phyloP scores from a whole-genome alignment of 2,797 vertebrate genomes.

The Orestias chungarensis region DNA sequence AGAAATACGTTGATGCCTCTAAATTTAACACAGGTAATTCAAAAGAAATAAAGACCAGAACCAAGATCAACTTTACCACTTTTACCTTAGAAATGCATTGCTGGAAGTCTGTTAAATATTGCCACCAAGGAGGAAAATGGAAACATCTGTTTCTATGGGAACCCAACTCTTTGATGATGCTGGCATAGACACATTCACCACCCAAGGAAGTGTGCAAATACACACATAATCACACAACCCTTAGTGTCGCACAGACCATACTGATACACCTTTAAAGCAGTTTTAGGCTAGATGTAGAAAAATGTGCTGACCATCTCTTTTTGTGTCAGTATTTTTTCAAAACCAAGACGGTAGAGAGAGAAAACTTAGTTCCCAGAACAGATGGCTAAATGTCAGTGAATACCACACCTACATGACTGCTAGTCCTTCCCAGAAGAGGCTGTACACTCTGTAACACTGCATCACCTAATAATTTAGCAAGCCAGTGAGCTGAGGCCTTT shows the following conservation, averaged over 20 bases:
- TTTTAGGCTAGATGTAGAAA: constrained; percentile 32
- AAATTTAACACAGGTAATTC: constrained; percentile 25
- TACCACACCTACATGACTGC: constrained; percentile 63
- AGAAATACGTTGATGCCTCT: neutral
- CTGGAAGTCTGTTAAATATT: constrained; percentile 50
- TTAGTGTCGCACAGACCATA: constrained; percentile 29
- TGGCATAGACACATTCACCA: constrained; percentile 45
- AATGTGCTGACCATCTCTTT: constrained; percentile 21
- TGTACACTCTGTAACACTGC: constrained; percentile 33
- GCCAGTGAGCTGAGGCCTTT: constrained; percentile 16
- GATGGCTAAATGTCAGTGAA: constrained; percentile 80
- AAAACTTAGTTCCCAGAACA: constrained; percentile 59
- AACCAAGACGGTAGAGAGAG: constrained; percentile 15
- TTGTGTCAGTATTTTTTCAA: constrained; percentile 15
- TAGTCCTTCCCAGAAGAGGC: constrained; percentile 46
- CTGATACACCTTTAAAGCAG: constrained; percentile 35
- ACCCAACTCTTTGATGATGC: constrained; percentile 65
- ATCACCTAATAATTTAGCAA: constrained; percentile 46
- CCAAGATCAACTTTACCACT: constrained; percentile 16
- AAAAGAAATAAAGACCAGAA: constrained; percentile 19
- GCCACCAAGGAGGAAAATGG: constrained; percentile 47
- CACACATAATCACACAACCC: constrained; percentile 30
- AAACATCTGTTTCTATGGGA: constrained; percentile 78
- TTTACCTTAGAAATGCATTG: neutral
- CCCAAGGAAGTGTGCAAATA: constrained; percentile 11